Percentiles rank a stretch among this genome's conserved stretches.
Evolutionary conservation across 1,140 invertebrate genomes (phyloP).

Genomic region (Eulimnadia texana): DNA sequence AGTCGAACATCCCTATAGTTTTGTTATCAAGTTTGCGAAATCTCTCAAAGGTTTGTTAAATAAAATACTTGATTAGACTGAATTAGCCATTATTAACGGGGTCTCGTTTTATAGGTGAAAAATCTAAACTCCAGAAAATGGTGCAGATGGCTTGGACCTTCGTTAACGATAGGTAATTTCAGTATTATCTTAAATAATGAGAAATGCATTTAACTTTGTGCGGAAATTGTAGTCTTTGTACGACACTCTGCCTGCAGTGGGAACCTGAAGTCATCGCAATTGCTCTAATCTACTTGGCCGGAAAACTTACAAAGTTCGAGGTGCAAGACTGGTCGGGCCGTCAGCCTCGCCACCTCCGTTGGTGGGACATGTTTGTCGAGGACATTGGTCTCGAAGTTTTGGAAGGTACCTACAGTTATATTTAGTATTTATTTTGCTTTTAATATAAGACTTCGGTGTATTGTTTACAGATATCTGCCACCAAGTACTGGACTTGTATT

Average conservation of each 20-base stretch:
- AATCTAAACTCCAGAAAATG: conserved; percentile 85
- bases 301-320: conserved; percentile 91
- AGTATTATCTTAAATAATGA: conserved; percentile 3
- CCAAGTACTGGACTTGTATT: conserved; percentile 81
- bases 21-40: conserved; percentile 93
- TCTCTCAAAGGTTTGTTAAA: conserved; percentile 60
- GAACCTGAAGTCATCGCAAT: conserved; percentile 97
- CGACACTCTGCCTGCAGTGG: conserved; percentile 93
- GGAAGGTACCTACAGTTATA: conserved; percentile 45
- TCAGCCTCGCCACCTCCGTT: conserved; percentile 61
- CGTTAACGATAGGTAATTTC: conserved; percentile 84
- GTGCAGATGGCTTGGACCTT: conserved; percentile 99
- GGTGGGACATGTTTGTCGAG: conserved; percentile 97
- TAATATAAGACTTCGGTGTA: not conserved
- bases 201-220: conserved; percentile 7
- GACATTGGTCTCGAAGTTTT: conserved; percentile 89
- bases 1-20: conserved; percentile 94
- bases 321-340: conserved; percentile 83
- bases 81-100: conserved; percentile 14
- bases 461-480: conserved; percentile 75
- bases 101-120: conserved; percentile 58
- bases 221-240: conserved; percentile 58
- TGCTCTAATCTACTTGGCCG: conserved; percentile 90
- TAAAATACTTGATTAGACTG: conserved; percentile 60
- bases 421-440: not conserved